Evolutionary conservation across 92 coral and sea anemone genomes (phyloP), one percentile per base, ranked within the genome.

Genomic region (Phenganax stokvisi): DNA sequence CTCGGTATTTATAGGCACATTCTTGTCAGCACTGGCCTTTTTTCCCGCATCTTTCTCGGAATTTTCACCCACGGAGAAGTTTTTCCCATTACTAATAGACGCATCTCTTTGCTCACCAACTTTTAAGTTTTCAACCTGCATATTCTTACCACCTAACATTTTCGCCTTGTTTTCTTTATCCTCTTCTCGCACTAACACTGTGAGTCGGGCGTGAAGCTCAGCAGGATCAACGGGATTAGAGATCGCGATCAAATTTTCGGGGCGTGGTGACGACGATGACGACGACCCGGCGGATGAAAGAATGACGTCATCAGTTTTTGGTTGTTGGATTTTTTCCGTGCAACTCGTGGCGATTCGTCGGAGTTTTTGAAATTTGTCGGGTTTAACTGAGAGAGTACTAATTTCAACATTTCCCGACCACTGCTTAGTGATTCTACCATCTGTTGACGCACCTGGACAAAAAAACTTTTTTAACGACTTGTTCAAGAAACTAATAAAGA

Each of bases 201-300:
- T 54, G 52, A 65, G 79, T 52, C 61, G 79, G 72, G 51, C 68
- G 56, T 74, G 37, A 20, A 66, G 77, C 51, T 76, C 75, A 56
- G 54, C 37, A 52, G 74, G 51, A 15, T 51, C 77, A n/a, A 96
- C 94, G 17, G 99, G 97, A 11, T 91, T 92, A 17, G 99, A 96
- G 67, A 96, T 82, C 66, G 88, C 76, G 27, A 74, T 65, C 56
- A 96, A 71, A 62, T 92, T 92, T 62, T 86, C 87, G 44, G 97
- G 97, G 69, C 87, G 80, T 0, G 99, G 99, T 6, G 99, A 96
- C 81, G 87, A 89, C 29, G 97, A 90, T 9, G 99, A 97, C 10
- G 99, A 96, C 13, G 99, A 96, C 69, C 99, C 99, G 31, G 90
- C 90, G 25, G 99, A 96, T 56, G 99, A 96, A 29, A 92, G 85